Base-by-base conservation (phyloP, 2,113 vertebrate species). In the Myiopsitta monachus region DNA sequence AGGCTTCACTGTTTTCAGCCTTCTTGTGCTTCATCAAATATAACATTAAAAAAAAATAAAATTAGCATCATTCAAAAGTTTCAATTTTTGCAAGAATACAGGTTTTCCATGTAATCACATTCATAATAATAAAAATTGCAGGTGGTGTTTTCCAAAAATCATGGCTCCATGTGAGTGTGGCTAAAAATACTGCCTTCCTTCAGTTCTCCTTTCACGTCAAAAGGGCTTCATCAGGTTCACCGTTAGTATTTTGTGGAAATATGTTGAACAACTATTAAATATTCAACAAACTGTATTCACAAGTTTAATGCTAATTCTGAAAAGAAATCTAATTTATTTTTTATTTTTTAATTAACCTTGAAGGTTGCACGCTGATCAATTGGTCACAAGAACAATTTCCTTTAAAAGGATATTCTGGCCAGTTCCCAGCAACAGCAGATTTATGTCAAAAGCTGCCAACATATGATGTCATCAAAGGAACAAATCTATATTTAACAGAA, bases 381-480 rank as follows among this genome's bases (percentile, higher is more conserved):
- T 47, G 39, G 28, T 84, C 47, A 31, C 44, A 66, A 62, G 62
- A 88, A 85, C 12, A 70, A 74, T 54, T 89, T 95, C 54, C 72
- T 80, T 31, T 62, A 31, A 59, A 83, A 91, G 79, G 67, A 51
- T 61, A 26, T 52, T 72, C 85, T 76, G 68, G 17, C 57, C 31
- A 81, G 39, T 17, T 78, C 64, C 18, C 80, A 81, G 18, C 47
- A 87, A 64, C 24, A 84, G 69, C 47, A 88, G 76, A 93, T 95
- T 96, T 91, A 88, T 87, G 74, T 61, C 90, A 87, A 87, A 88
- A 67, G 57, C 80, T 92, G 55, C 62, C 76, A 92, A 46, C 7
- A 92, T n/a, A 91, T 86, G 79, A 93, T 83, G 76, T 49, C 41
- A 64, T 41, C 51, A 46, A 63, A 88, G 26, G 78, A 94, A 82